Base-by-base conservation (phyloP, 2,797 vertebrate genomes). In the Sebastiscus albofasciatus region DNA sequence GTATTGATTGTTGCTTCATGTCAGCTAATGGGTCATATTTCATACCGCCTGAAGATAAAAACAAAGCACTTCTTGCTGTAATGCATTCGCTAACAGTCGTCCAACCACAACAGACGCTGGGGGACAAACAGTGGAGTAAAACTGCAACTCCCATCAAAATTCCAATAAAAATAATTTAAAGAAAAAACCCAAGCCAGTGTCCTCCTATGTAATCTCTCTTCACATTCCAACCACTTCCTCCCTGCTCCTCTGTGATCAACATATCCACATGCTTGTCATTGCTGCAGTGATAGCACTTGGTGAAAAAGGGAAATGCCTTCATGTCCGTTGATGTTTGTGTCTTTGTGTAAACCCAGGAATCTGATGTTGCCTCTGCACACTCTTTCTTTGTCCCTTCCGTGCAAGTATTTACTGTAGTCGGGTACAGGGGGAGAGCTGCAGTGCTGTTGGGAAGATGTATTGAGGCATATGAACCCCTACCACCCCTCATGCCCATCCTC, bases 361-460 rank as follows among this genome's bases (percentile, higher is more conserved):
- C 8, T 60, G 34, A 36, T 65, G 26, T 34, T 33, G 46, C 64
- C 76, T 67, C n/a, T 39, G 6, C 13, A 18, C 29, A 26, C 34
- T 22, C 56, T 27, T 27, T 52, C 26, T 80, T 52, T 31, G 8
- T 67, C 69, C 36, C 39, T 4, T 65, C 31, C 14, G 9, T 0
- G 13, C 39, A 5, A 54, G 42, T 61, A 67, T 86, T 76, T 71
- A 81, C 62, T 72, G 33, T 18, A 60, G 70, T 36, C 11, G 5
- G 42, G 12, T 33, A 54, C 62, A 71, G 77, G 85, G 84, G 39
- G 26, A 77, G 75, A 66, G 78, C 60, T 69, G 67, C 79, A 59
- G 64, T 0, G 64, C 69, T 67, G 67, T 59, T 83, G 67, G 66
- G 13, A 85, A 88, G 85, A 90, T 59, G 81, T 88, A 91, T 83